Evolutionary conservation across 92 coral and sea anemone genomes (phyloP).

Genomic region (Phenganax stokvisi): DNA sequence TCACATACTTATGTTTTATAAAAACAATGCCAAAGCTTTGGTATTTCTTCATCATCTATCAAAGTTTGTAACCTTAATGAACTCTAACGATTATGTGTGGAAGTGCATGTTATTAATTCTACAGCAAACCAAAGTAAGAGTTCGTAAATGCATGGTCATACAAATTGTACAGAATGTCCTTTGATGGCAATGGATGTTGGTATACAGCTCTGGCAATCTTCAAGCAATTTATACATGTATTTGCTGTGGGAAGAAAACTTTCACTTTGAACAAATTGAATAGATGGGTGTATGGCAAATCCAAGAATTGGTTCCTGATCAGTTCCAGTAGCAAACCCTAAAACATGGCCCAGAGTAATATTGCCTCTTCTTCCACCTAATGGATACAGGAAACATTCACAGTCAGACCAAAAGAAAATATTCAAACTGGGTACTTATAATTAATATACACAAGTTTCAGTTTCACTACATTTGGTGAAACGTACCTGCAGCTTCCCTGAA

Average conservation of each 20-base stretch:
- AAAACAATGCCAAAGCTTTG: not conserved
- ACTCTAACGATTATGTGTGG: not conserved
- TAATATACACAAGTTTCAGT: not conserved
- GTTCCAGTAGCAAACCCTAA: slow-evolving; percentile 26
- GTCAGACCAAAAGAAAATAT: not conserved
- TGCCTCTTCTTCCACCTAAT: slow-evolving; percentile 44
- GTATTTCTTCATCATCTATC: not conserved
- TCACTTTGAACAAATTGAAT: slow-evolving; percentile 18
- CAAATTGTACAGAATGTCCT: slow-evolving; percentile 42
- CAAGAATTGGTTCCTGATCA: slow-evolving; percentile 44
- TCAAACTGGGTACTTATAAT: not conserved
- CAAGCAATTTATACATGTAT: slow-evolving; percentile 39
- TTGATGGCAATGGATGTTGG: slow-evolving; percentile 44
- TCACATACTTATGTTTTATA: too few relatives aligned
- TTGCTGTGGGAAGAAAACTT: slow-evolving; percentile 37
- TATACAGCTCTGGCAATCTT: slow-evolving; percentile 37
- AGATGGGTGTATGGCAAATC: slow-evolving; percentile 32
- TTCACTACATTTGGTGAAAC: slow-evolving; percentile 3
- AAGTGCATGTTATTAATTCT: not conserved
- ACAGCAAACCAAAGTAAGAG: slow-evolving; percentile 51
- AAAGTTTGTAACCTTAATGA: not conserved
- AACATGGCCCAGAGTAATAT: slow-evolving; percentile 30
- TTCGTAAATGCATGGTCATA: slow-evolving; percentile 56
- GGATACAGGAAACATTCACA: not conserved
- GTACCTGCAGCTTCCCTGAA: slow-evolving; percentile 56